Percentiles rank a stretch among this genome's conserved stretches.
Evolutionary conservation across 2,113 vertebrate genomes (phyloP).

Genomic region (Pelvicachromis taeniatus): DNA sequence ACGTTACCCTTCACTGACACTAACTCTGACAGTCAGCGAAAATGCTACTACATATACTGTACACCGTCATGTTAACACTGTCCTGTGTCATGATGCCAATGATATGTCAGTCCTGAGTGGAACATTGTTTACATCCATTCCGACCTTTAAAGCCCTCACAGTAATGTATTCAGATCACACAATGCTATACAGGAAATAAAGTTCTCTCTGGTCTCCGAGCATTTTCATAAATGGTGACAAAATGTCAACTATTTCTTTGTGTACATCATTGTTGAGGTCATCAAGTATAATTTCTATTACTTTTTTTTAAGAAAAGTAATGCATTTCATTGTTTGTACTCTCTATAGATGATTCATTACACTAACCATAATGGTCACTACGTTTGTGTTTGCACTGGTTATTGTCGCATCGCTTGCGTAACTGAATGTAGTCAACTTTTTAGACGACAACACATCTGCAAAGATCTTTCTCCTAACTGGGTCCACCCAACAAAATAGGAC

Average conservation of each 20-base stretch:
- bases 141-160: background rate
- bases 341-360: background rate
- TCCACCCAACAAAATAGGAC: background rate
- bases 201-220: background rate
- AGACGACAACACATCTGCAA: background rate
- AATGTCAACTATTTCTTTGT: background rate
- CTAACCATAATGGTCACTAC: background rate
- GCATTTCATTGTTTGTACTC: background rate
- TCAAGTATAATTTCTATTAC: background rate
- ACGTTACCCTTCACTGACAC: background rate
- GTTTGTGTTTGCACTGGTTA: background rate
- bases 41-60: background rate
- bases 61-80: background rate
- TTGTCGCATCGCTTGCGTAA: background rate
- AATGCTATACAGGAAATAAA: background rate
- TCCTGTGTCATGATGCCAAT: background rate
- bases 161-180: background rate
- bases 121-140: background rate
- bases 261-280: background rate
- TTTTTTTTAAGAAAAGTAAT: background rate
- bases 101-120: background rate
- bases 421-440: background rate
- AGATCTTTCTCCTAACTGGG: background rate
- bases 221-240: background rate
- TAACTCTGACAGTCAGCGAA: background rate